Evolutionary conservation across 2,113 vertebrate genomes (phyloP).

Genomic region (Chaetodon trifascialis): DNA sequence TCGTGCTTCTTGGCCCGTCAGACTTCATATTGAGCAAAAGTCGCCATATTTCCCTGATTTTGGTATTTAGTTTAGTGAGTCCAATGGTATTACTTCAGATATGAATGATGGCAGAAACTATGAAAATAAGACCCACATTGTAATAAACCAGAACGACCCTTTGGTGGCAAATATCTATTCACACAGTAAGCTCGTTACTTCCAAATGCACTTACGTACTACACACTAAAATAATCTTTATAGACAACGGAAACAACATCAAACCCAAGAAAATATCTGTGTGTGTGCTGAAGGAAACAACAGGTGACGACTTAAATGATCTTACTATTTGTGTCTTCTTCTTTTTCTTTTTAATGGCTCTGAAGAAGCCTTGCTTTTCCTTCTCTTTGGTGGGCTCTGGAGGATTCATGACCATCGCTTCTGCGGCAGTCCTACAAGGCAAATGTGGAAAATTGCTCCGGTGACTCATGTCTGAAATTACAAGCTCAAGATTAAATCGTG

Average conservation of each 20-base stretch:
- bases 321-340: slow-evolving; percentile 98
- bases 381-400: slow-evolving; percentile 95
- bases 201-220: not conserved
- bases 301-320: slow-evolving; percentile 13
- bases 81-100: not conserved
- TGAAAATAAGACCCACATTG: not conserved
- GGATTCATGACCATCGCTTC: slow-evolving; percentile 94
- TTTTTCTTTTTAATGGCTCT: slow-evolving; percentile 99
- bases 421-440: slow-evolving; percentile 89
- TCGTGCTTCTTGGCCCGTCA: not conserved
- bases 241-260: not conserved
- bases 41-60: not conserved
- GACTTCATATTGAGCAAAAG: not conserved
- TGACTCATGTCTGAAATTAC: slow-evolving; percentile 21
- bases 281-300: not conserved
- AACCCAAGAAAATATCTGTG: not conserved
- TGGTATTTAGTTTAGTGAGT: not conserved
- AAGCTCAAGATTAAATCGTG: slow-evolving; percentile 12
- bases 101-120: not conserved
- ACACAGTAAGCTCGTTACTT: not conserved
- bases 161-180: not conserved
- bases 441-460: slow-evolving; percentile 11
- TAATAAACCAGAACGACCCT: not conserved
- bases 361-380: slow-evolving; percentile 99
- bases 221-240: not conserved